A percentile compares a stretch with the other conserved stretches of the same genome.
These are phyloP conservation scores for Petrocephalus microphthalmus DNA, from an alignment of 2,113 vertebrate genomes.

Conservation along the genomic window DNA sequence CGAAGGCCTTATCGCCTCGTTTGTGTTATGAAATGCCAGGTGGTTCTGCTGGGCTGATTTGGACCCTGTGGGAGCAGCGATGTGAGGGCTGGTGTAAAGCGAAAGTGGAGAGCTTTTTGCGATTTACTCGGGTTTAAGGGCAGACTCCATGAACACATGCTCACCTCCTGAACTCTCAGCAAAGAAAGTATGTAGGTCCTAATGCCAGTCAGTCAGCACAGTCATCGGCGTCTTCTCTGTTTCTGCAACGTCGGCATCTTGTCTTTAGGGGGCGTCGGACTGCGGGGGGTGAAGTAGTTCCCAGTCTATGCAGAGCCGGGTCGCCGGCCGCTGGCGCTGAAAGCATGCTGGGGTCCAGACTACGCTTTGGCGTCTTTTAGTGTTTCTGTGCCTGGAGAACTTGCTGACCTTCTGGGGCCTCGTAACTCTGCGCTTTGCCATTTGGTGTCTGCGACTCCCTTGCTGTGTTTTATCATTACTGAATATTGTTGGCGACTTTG, in stretches of 20 bases:
- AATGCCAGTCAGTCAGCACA: neutral
- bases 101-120: neutral
- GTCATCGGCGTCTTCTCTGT: neutral
- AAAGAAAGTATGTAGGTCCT: neutral
- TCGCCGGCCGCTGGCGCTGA: neutral
- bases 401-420: slow-evolving; percentile 31
- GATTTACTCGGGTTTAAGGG: neutral
- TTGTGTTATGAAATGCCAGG: neutral
- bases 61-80: neutral
- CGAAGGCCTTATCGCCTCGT: neutral
- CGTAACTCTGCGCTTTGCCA: slow-evolving; percentile 18
- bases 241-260: neutral
- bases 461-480: no score
- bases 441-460: neutral
- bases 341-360: neutral
- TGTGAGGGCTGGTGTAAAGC: neutral
- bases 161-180: neutral
- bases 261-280: neutral
- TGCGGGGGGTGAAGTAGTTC: neutral
- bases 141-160: neutral
- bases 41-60: neutral
- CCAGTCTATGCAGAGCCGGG: neutral
- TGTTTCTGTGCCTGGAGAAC: neutral
- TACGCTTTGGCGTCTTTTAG: neutral
- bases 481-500: no score